Conservation (phyloP, 2,888 invertebrate genomes). For the Ochropleura leucogaster region DNA sequence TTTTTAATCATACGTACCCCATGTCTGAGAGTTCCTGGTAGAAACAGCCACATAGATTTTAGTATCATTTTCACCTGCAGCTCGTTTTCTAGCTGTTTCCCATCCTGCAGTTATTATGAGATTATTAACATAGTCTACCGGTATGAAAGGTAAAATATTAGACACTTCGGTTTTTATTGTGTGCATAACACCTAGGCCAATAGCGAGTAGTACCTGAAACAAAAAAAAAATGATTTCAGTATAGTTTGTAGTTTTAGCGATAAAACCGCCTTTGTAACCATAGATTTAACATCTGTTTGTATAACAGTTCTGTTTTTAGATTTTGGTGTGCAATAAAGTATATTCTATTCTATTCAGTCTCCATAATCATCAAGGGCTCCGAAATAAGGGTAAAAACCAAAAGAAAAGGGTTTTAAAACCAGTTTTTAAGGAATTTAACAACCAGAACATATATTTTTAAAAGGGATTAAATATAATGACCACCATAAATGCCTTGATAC, state of each 20-base stretch:
- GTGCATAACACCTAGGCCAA: neutral
- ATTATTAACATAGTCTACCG: constrained; percentile 30
- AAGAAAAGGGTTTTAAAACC: too few relatives aligned
- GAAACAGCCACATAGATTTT: constrained; percentile 4
- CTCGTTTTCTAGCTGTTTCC: constrained; percentile 17
- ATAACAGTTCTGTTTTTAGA: too few relatives aligned
- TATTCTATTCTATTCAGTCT: neutral
- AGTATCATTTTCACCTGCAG: neutral
- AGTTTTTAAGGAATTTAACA: too few relatives aligned
- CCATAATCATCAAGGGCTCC: neutral
- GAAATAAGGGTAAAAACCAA: too few relatives aligned
- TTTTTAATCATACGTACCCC: neutral
- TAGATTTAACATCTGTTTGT: neutral
- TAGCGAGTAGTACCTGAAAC: neutral
- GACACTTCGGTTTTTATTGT: rapidly evolving
- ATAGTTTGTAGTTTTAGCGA: too few relatives aligned
- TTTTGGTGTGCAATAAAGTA: too few relatives aligned
- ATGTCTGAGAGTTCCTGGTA: neutral
- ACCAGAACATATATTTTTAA: too few relatives aligned
- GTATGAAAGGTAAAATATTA: rapidly evolving
- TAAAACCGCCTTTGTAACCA: too few relatives aligned
- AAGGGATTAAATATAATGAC: too few relatives aligned
- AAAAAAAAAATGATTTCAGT: too few relatives aligned
- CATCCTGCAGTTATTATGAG: constrained; percentile 10
- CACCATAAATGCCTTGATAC: too few relatives aligned